Conservation (phyloP, 2,888 invertebrate genomes). For the Euclidia mi region DNA sequence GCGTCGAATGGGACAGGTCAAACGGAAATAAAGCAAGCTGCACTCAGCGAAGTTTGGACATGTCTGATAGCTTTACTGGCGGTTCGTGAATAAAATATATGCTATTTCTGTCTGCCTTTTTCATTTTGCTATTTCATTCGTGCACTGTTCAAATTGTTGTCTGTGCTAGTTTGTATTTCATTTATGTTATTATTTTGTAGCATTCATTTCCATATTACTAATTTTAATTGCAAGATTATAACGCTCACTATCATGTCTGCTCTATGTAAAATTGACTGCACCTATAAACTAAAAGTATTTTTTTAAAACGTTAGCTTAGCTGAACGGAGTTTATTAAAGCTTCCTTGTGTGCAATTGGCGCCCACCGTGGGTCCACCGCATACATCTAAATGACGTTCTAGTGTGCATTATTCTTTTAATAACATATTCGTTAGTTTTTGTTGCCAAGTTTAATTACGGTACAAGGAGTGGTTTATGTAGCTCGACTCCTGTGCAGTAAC, state of each 20-base stretch:
- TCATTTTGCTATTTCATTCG: conserved; percentile 56
- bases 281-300: neutral
- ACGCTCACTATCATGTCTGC: too few relatives aligned
- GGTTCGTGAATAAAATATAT: conserved; percentile 84
- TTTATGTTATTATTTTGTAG: conserved; percentile 16
- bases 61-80: conserved; percentile 83
- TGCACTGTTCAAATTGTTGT: conserved; percentile 60
- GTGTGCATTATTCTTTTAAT: conserved; percentile 62
- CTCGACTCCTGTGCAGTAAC: too few relatives aligned
- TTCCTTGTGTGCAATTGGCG: conserved; percentile 48
- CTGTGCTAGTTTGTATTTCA: conserved; percentile 37
- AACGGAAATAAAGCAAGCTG: conserved; percentile 88
- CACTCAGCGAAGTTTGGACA: conserved; percentile 86
- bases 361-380: conserved; percentile 63
- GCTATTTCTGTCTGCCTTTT: conserved; percentile 72
- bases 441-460: too few relatives aligned
- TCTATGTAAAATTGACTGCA: too few relatives aligned
- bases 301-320: neutral
- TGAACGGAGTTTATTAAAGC: too few relatives aligned
- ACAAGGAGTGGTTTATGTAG: too few relatives aligned
- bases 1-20: conserved; percentile 85
- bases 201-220: neutral
- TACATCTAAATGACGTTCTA: conserved; percentile 61
- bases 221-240: too few relatives aligned
- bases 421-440: conserved; percentile 58